Conservation (phyloP, 2,797 vertebrate genomes). For the Hafferia zeledoni region DNA sequence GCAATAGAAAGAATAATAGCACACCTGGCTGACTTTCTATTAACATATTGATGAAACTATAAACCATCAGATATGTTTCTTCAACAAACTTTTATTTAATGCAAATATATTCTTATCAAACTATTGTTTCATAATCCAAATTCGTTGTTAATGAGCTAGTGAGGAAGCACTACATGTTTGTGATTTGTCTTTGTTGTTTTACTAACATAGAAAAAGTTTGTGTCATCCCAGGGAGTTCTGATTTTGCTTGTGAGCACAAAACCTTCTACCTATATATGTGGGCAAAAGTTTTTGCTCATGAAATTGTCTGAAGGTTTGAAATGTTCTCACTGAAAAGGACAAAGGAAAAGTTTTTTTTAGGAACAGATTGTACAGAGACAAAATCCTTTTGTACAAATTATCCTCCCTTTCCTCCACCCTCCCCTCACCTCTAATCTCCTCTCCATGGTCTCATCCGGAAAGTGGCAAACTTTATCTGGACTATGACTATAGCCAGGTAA, state of each 20-base stretch:
- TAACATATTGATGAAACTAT: neutral
- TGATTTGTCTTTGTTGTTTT: neutral
- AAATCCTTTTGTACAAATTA: neutral
- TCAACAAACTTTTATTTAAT: neutral
- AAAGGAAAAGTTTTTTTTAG: neutral
- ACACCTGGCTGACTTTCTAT: constrained; percentile 10
- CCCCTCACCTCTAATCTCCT: neutral
- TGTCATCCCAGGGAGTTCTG: neutral
- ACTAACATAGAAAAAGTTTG: neutral
- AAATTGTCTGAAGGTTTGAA: neutral
- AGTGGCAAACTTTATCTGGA: neutral
- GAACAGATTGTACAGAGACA: neutral
- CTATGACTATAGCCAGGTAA: neutral
- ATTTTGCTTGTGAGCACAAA: neutral
- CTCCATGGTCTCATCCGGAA: neutral
- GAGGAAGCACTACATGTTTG: neutral
- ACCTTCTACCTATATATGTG: neutral
- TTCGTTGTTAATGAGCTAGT: neutral
- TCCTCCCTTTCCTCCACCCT: neutral
- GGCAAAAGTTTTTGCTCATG: neutral
- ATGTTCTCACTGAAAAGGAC: neutral
- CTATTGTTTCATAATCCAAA: neutral
- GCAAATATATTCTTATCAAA: neutral
- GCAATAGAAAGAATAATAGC: neutral
- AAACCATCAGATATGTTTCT: neutral